phyloP scores from a whole-genome alignment of 2,888 invertebrate genomes.

The Clostera curtula region DNA sequence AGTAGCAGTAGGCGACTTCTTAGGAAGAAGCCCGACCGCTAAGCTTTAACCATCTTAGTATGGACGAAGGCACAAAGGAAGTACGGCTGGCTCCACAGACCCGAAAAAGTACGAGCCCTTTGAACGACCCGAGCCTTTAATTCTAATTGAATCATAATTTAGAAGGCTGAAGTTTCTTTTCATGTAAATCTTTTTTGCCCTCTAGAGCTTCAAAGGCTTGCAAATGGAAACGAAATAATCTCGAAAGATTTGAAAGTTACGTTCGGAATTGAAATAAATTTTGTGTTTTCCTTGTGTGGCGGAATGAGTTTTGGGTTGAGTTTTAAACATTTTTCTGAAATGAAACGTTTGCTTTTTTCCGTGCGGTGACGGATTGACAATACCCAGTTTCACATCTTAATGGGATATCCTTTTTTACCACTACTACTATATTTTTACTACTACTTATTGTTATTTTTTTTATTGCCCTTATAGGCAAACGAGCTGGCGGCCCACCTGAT shows the following conservation, averaged over 20 bases:
- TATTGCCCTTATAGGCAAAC: too few species aligned
- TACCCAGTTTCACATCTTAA: too few species aligned
- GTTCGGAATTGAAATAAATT: constrained; percentile 39
- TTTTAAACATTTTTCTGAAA: too few species aligned
- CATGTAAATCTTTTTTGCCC: constrained; percentile 68
- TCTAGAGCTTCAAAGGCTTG: constrained; percentile 52
- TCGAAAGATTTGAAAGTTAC: constrained; percentile 45
- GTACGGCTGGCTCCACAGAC: constrained; percentile 49
- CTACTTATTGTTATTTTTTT: too few species aligned
- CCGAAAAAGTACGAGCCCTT: constrained; percentile 67
- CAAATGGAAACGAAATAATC: constrained; percentile 57
- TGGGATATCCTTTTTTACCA: too few species aligned
- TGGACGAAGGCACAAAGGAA: constrained; percentile 67
- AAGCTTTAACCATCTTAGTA: constrained; percentile 63
- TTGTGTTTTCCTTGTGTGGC: too few species aligned
- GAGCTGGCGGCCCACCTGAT: too few species aligned
- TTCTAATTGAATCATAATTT: constrained; percentile 75
- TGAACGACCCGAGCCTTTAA: constrained; percentile 70
- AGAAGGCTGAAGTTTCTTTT: constrained; percentile 68
- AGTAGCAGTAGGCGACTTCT: too few species aligned
- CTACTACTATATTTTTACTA: too few species aligned
- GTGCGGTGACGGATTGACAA: too few species aligned
- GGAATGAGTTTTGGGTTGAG: too few species aligned
- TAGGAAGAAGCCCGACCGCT: constrained; percentile 48
- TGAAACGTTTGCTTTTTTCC: too few species aligned